phyloP scores from a whole-genome alignment of 2,888 invertebrate genomes.

The Cyclophora punctaria region DNA sequence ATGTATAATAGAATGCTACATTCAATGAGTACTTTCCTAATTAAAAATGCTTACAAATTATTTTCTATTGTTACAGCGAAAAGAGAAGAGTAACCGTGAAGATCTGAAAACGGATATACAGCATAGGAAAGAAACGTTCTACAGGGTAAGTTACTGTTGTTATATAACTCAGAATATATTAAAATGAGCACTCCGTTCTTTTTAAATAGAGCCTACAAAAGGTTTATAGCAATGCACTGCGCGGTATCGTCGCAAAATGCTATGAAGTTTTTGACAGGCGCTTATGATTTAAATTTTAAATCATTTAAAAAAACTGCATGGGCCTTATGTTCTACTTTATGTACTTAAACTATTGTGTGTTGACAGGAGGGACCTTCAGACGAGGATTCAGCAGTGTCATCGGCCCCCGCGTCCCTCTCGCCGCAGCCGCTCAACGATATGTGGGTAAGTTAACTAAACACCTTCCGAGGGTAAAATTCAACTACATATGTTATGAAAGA shows the following conservation, averaged over 20 bases:
- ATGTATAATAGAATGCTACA: background rate
- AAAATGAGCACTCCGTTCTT: too few relatives aligned
- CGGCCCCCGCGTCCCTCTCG: constrained; percentile 81
- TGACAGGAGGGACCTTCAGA: constrained; percentile 71
- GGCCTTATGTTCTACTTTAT: constrained; percentile 16
- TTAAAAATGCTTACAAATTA: background rate
- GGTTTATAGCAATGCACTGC: too few relatives aligned
- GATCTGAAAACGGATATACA: constrained; percentile 68
- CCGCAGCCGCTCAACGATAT: constrained; percentile 78
- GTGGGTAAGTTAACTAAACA: constrained; percentile 52
- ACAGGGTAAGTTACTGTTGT: constrained; percentile 44
- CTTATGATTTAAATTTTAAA: background rate
- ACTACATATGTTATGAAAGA: too few relatives aligned
- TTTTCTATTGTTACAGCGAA: constrained; percentile 58
- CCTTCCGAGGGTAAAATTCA: too few relatives aligned
- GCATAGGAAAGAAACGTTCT: constrained; percentile 68
- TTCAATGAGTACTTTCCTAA: background rate
- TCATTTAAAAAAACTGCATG: background rate
- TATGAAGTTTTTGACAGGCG: constrained; percentile 2
- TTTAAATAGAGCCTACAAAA: too few relatives aligned
- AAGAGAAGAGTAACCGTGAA: constrained; percentile 62
- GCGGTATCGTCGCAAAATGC: too few relatives aligned
- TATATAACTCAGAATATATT: too few relatives aligned
- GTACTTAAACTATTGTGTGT: background rate
- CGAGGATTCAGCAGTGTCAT: constrained; percentile 80